These are phyloP conservation scores for Cyanoramphus novaezelandiae DNA, from an alignment of 2,113 vertebrate genomes.

Conservation along the genomic window DNA sequence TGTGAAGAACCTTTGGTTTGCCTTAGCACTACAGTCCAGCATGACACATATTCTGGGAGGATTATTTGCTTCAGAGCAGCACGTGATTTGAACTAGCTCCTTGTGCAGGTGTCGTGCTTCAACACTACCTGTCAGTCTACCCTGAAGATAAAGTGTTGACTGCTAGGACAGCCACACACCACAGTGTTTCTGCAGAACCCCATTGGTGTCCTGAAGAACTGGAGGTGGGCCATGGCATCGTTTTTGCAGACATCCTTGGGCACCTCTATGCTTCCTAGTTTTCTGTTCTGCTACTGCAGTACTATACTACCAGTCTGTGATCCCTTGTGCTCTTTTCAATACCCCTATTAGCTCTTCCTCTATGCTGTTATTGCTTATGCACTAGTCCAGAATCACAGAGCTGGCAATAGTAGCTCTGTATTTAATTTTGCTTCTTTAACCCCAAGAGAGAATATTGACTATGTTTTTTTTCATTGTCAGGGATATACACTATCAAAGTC, in stretches of 20 bases:
- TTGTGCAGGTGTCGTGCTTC: background rate
- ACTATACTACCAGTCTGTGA: background rate
- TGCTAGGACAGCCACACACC: rapidly evolving
- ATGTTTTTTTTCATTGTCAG: background rate
- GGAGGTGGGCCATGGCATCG: background rate
- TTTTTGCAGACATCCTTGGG: background rate
- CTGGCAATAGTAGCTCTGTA: background rate
- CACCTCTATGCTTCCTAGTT: background rate
- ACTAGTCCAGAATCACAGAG: background rate
- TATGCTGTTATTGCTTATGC: background rate
- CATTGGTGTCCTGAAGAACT: background rate
- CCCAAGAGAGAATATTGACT: background rate
- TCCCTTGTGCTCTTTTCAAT: background rate
- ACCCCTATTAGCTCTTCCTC: background rate
- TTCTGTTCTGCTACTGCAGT: background rate
- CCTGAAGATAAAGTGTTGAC: background rate
- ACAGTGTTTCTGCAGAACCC: background rate
- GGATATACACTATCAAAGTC: background rate
- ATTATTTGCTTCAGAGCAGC: background rate
- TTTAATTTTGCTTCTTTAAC: background rate
- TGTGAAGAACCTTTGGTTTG: background rate
- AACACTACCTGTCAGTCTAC: background rate
- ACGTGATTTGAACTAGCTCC: background rate
- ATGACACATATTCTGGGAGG: background rate
- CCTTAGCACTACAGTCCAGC: background rate